Evolutionary conservation across 2,888 invertebrate species (phyloP).

Genomic region (Hydraecia micacea): DNA sequence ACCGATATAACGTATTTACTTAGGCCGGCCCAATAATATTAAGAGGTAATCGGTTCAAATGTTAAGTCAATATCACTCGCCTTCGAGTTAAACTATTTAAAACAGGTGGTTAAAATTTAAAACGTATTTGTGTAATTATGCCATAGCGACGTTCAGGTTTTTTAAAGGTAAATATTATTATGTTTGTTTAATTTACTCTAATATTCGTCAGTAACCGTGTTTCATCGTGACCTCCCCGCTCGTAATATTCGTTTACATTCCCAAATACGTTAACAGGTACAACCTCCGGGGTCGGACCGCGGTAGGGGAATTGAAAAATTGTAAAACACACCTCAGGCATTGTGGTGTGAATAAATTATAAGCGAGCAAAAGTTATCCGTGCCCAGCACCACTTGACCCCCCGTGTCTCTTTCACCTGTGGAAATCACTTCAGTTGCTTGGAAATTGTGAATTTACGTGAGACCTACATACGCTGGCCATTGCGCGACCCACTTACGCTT

Average conservation of each 20-base stretch:
- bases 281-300: slow-evolving; percentile 67
- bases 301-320: slow-evolving; percentile 81
- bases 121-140: slow-evolving; percentile 45
- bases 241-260: slow-evolving; percentile 69
- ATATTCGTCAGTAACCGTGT: slow-evolving; percentile 67
- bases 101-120: slow-evolving; percentile 4
- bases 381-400: slow-evolving; percentile 73
- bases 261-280: slow-evolving; percentile 70
- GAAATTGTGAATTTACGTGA: slow-evolving; percentile 75
- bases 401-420: slow-evolving; percentile 69
- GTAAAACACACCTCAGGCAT: slow-evolving; percentile 82
- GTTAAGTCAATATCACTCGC: slow-evolving; percentile 32
- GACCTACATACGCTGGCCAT: slow-evolving; percentile 75
- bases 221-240: slow-evolving; percentile 67
- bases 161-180: slow-evolving; percentile 17
- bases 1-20: slow-evolving; percentile 42
- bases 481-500: slow-evolving; percentile 83
- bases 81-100: slow-evolving; percentile 17
- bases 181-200: slow-evolving; percentile 63
- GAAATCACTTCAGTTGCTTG: slow-evolving; percentile 68
- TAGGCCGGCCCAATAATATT: slow-evolving; percentile 38
- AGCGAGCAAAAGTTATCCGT: slow-evolving; percentile 80
- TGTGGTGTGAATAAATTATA: slow-evolving; percentile 88
- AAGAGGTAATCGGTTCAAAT: slow-evolving; percentile 49
- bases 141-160: slow-evolving; percentile 44